Evolutionary conservation across 2,113 vertebrate species (phyloP).

Genomic region (Rhinoptilus africanus): DNA sequence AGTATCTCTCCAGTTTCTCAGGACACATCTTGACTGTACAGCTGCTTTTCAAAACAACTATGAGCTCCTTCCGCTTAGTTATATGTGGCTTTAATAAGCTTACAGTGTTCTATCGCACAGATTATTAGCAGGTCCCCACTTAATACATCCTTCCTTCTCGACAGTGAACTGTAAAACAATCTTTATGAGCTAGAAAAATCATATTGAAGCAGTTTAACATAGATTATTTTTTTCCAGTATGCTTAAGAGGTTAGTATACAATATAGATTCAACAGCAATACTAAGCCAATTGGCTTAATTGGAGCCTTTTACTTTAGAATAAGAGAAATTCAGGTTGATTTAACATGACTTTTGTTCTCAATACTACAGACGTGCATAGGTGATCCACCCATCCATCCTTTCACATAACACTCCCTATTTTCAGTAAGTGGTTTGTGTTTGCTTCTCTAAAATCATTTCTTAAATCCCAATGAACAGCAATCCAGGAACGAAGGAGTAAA

Average conservation of each 20-base stretch:
- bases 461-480: background rate
- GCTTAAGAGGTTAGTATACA: background rate
- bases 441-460: background rate
- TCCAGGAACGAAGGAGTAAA: background rate
- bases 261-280: background rate
- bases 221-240: background rate
- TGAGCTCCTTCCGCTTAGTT: background rate
- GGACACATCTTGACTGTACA: background rate
- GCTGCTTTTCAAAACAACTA: background rate
- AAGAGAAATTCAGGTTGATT: background rate
- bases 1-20: background rate
- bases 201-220: background rate
- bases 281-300: background rate
- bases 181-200: background rate
- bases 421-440: background rate
- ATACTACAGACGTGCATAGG: background rate
- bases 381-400: background rate
- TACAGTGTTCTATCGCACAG: background rate
- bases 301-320: background rate
- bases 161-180: background rate
- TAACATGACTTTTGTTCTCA: background rate
- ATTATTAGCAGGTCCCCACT: background rate
- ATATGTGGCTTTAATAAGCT: background rate
- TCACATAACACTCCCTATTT: background rate
- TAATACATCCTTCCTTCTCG: background rate